Percentiles rank a stretch among this genome's conserved stretches.
Evolutionary conservation across 2,888 invertebrate genomes (phyloP).

Genomic region (Choreutis nemorana): DNA sequence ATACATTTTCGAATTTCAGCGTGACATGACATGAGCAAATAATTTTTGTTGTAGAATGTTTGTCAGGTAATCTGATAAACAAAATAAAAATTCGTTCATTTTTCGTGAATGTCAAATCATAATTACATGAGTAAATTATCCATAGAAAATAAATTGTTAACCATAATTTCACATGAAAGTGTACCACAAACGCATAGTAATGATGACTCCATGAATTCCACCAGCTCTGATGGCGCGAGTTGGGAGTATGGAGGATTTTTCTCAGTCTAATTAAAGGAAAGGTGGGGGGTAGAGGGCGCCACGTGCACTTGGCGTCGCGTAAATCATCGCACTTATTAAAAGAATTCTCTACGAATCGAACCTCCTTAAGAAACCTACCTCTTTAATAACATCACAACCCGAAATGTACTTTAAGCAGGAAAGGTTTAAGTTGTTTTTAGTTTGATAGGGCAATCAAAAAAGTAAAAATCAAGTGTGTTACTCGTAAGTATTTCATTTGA

Average conservation of each 20-base stretch:
- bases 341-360: constrained; percentile 54
- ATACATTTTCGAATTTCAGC: too few relatives aligned
- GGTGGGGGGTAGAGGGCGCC: constrained; percentile 19
- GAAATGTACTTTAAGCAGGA: constrained; percentile 12
- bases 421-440: constrained; percentile 10
- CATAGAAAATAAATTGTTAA: too few relatives aligned
- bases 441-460: constrained; percentile 3
- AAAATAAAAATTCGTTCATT: too few relatives aligned
- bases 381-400: constrained; percentile 9
- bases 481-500: constrained; percentile 19
- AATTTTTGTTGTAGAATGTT: too few relatives aligned
- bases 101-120: too few relatives aligned
- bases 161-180: too few relatives aligned
- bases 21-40: too few relatives aligned
- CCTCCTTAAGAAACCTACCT: constrained; percentile 42
- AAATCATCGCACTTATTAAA: constrained; percentile 63
- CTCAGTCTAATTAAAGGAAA: constrained; percentile 43
- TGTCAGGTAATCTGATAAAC: too few relatives aligned
- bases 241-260: constrained; percentile 32
- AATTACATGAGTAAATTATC: too few relatives aligned
- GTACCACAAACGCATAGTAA: too few relatives aligned
- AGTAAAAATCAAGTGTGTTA: constrained; percentile 16
- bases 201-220: too few relatives aligned
- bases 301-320: constrained; percentile 52
- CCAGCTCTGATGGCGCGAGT: too few relatives aligned